Base-by-base conservation (phyloP, 2,113 vertebrate genomes). In the Elaphurus davidianus region DNA sequence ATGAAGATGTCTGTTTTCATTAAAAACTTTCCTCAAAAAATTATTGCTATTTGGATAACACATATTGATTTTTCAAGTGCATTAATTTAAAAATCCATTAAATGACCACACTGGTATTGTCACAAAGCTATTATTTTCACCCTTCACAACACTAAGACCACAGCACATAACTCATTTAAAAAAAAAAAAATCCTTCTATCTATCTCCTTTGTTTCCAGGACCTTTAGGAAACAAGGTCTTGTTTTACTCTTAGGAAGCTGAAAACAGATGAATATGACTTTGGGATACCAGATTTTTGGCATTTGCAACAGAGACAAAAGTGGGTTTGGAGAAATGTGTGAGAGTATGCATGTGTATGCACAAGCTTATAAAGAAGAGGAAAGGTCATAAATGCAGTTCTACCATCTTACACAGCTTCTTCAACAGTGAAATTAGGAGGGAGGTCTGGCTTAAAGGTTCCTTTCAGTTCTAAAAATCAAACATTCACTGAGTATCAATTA, bases 51-150 rank as follows among this genome's bases (percentile, higher is more conserved):
- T 78, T 87, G 57, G 5, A 67, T 85, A 91, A 57, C 23, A 88
- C 47, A 15, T 28, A 27, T 81, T 85, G 25, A 71, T 36, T 91
- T 78, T 47, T 50, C 1, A 96, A 74, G 11, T 9, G 15, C 19
- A 87, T 92, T 96, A 59, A 59, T 74, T 87, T 92, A 57, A 87
- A 98, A 94, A 28, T 89, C 57, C 64, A 78, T 67, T 57, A 89
- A 43, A 21, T 90, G 19, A 91, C 64, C 30, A 90, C 40, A 87
- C 16, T 74, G 45, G 60, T 87, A 87, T 7, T 45, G 6, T n/a
- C 74, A 91, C 12, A 81, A 3, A 92, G 28, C 36, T 57, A 76
- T 96, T 93, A 85, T 88, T 92, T 95, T 95, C 74, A 96, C 2
- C 79, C 36, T 94, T 76, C 78, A 19, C 59, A 59, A 81, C 6